Conservation (phyloP, 2,113 vertebrate species). For the Alethe castanea region DNA sequence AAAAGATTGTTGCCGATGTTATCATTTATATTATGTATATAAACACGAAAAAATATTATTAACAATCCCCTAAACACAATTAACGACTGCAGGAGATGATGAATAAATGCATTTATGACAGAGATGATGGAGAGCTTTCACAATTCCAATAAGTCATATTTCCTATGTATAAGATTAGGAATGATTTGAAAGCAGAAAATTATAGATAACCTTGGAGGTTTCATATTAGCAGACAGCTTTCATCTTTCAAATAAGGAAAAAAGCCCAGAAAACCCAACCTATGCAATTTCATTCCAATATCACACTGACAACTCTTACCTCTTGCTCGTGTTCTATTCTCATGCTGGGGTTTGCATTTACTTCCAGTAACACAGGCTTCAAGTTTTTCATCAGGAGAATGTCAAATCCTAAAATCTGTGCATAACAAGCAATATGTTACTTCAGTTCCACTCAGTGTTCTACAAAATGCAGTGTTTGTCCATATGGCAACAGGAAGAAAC, state of each 20-base stretch:
- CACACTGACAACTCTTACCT: slow-evolving; percentile 73
- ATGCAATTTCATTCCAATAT: slow-evolving; percentile 1
- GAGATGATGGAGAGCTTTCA: slow-evolving; percentile 67
- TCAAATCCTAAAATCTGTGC: slow-evolving; percentile 96
- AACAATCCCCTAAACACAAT: slow-evolving; percentile 67
- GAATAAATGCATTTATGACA: slow-evolving; percentile 69
- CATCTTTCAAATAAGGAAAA: slow-evolving; percentile 36
- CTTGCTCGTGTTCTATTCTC: slow-evolving; percentile 94
- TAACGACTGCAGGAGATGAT: slow-evolving; percentile 60
- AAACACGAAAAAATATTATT: slow-evolving; percentile 42
- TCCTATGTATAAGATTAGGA: slow-evolving; percentile 57
- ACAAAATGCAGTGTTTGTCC: background rate
- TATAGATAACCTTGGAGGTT: slow-evolving; percentile 34
- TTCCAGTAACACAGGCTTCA: slow-evolving; percentile 94
- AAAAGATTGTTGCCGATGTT: background rate
- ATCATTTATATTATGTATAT: slow-evolving; percentile 43
- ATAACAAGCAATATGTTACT: slow-evolving; percentile 48
- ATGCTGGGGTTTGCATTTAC: slow-evolving; percentile 98
- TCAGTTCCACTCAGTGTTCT: background rate
- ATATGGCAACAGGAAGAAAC: background rate
- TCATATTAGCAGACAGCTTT: slow-evolving; percentile 56
- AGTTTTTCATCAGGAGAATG: slow-evolving; percentile 93
- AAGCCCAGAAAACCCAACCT: background rate
- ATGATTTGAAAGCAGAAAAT: slow-evolving; percentile 63
- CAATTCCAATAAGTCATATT: slow-evolving; percentile 52